Percentiles rank a stretch among this genome's conserved stretches.
Conservation (phyloP, 2,888 invertebrate species). For the Chrysina gloriosa region DNA sequence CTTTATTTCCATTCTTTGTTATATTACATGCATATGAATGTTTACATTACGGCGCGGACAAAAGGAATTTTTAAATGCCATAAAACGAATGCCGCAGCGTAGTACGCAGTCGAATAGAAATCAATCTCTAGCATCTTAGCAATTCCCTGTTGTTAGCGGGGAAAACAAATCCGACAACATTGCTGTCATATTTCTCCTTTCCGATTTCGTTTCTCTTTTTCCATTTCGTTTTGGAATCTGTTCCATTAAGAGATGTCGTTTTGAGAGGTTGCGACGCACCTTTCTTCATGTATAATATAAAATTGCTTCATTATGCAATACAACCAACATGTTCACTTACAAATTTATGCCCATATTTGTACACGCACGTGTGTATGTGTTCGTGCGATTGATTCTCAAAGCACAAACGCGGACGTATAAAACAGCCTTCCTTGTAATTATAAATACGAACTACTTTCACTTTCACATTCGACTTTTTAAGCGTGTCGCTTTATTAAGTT, state of each 20-base stretch:
- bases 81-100: neutral
- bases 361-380: neutral
- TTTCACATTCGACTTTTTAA: slow-evolving; percentile 35
- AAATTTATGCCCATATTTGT: neutral
- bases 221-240: neutral
- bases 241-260: neutral
- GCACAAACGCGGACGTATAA: slow-evolving; percentile 6
- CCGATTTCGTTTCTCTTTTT: neutral
- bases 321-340: neutral
- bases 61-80: neutral
- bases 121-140: neutral
- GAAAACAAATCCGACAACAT: slow-evolving; percentile 11
- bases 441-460: slow-evolving; percentile 34
- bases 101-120: neutral
- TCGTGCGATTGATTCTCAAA: slow-evolving; percentile 1
- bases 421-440: slow-evolving; percentile 31
- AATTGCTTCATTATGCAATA: neutral
- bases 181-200: slow-evolving; percentile 5
- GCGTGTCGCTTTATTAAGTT: slow-evolving; percentile 22
- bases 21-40: no score
- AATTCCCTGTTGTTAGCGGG: neutral
- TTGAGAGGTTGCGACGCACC: neutral
- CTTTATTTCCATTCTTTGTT: no score
- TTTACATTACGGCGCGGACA: no score
- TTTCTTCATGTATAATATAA: neutral